Evolutionary conservation across 1,140 invertebrate species (phyloP), one percentile per base, ranked within the genome.

Genomic region (Heliconius melpomene): DNA sequence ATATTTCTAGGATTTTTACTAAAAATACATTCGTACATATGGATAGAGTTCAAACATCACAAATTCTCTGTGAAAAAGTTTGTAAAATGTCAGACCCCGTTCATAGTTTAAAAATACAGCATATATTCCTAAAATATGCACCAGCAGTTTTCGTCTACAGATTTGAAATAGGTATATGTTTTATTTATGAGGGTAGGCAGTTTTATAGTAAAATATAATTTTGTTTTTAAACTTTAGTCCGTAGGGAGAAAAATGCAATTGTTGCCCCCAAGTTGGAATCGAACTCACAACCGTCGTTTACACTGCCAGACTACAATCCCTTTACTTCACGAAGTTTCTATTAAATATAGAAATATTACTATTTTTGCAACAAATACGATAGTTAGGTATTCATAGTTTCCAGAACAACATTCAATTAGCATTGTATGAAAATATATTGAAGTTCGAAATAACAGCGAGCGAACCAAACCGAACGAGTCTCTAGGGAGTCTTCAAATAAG

Each of bases 401-500:
- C 9, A 66, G n/a, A 66, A 66, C 23, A 66, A 38, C 18, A 72
- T 72, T 38, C 29, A 72, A 72, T 72, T 72, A 72, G 71, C 36
- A 72, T 72, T 38, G 71, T 38, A 72, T 72, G 71, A 36, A 32
- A 38, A 38, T 72, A 38, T 72, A 72, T 36, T 32, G 71, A 72
- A 72, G 36, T 72, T 72, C 11, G 20, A 75, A 75, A 57, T 75
- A 75, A 75, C 74, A 52, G 23, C n/a, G 54, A 75, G 52, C 32
- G 74, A 60, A 75, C 18, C 74, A 75, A 75, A 75, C 32, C 50
- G 52, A 36, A 66, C n/a, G 52, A 36, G 74, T 7, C 74, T 32
- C 74, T 29, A n/a, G 74, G 74, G 74, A 75, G 74, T 75, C 52
- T 36, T 75, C 18, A n/a, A 38, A 29, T 36, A 38, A 36, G 11